Percentiles rank a stretch among this genome's conserved stretches.
phyloP scores from a whole-genome alignment of 2,888 invertebrate genomes.

The Perizoma affinitatum region DNA sequence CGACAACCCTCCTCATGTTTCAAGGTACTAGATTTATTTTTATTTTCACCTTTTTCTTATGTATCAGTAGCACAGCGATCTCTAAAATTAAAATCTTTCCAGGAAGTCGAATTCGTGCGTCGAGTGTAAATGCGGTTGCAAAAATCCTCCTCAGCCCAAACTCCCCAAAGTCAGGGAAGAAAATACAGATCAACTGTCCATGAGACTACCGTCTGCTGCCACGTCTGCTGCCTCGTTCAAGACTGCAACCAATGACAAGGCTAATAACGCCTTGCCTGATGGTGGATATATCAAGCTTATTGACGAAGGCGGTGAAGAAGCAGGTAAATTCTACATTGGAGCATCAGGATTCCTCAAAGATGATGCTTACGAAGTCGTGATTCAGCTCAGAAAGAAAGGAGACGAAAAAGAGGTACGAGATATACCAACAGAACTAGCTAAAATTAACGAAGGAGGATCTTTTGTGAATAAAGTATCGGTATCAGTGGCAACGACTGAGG shows the following conservation, averaged over 20 bases:
- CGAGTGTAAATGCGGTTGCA: conserved; percentile 23
- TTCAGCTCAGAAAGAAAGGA: conserved; percentile 73
- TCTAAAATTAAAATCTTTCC: background rate
- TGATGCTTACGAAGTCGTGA: conserved; percentile 74
- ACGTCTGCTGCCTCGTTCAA: conserved; percentile 61
- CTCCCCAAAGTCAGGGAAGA: conserved; percentile 6
- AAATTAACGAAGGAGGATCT: conserved; percentile 23
- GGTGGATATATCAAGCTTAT: conserved; percentile 61
- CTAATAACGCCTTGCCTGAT: conserved; percentile 42
- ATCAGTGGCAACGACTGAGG: conserved; percentile 7
- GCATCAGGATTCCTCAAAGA: conserved; percentile 68
- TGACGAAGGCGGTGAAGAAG: conserved; percentile 58
- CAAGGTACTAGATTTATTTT: conserved; percentile 5
- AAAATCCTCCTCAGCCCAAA: conserved; percentile 7
- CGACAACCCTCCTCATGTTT: conserved; percentile 32
- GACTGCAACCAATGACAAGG: conserved; percentile 55
- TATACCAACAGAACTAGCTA: conserved; percentile 21
- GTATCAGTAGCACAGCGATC: too few relatives aligned
- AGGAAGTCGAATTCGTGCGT: conserved; percentile 12
- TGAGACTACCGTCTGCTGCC: conserved; percentile 43
- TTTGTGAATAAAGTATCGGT: conserved; percentile 22
- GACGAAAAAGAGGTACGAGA: conserved; percentile 33
- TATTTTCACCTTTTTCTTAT: too few relatives aligned
- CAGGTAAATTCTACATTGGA: conserved; percentile 72
- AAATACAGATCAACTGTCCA: background rate